Evolutionary conservation across 1,140 invertebrate genomes (phyloP), one percentile per base, ranked within the genome.

Genomic region (Trachymyrmex cornetzi): DNA sequence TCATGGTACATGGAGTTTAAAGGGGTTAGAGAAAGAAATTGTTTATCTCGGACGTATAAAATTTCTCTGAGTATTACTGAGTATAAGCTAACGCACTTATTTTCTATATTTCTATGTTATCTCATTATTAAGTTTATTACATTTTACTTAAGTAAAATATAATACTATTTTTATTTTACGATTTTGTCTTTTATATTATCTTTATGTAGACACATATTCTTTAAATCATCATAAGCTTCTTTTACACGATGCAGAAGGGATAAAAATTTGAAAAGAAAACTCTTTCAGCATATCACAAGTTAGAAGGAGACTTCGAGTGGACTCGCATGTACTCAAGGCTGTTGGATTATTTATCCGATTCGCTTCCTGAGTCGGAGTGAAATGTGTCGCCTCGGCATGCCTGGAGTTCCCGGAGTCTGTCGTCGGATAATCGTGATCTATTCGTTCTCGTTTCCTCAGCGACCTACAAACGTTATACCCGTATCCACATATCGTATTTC

Each of bases 371-470:
- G 55, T 80, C 89, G 71, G 74, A 88, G 81, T 77, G 81, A 88
- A 77, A 90, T 59, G 88, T 67, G 77, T 87, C 53, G 74, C 57
- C 6, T n/a, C 27, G 5, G 66, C 66, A 63, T 64, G 44, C 59
- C 50, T 64, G n/a, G 50, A 84, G 72, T 77, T 80, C 22, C 69
- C 67, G 44, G 55, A 84, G 72, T 64, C 75, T 86, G 89, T 90
- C 89, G 77, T 71, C 77, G 48, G 63, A 77, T 90, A 90, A 90
- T 90, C 89, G 82, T 90, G 89, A 90, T 90, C 81, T 90, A 90
- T 90, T 90, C 89, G 87, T 82, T 77, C 81, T 44, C 86, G 81
- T 90, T 90, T 82, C 59, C 50, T 30, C 34, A 5, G 12, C 77
- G 77, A 87, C 57, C 77, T 59, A 64, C 81, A 50, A 90, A 90